Conservation (phyloP, 2,888 invertebrate species). For the Gibbula magus region DNA sequence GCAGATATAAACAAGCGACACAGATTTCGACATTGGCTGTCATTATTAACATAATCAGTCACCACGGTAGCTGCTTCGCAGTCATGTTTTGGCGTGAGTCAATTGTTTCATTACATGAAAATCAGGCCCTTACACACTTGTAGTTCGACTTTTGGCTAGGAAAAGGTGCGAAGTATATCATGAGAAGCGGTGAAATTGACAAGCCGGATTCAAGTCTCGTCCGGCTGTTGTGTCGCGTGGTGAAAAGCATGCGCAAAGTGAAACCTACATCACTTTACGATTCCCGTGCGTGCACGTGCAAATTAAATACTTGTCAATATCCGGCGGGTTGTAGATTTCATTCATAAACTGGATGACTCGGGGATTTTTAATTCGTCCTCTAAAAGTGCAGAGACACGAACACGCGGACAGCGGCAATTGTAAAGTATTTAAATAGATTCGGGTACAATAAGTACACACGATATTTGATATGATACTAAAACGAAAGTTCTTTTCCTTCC, state of each 20-base stretch:
- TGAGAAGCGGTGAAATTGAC: background rate
- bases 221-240: background rate
- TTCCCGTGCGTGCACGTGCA: constrained; percentile 14
- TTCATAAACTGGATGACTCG: background rate
- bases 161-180: constrained; percentile 1
- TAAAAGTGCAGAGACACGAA: too few relatives aligned
- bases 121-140: background rate
- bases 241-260: constrained; percentile 3
- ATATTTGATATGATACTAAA: too few relatives aligned
- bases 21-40: background rate
- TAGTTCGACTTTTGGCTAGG: background rate
- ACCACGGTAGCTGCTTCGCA: constrained; percentile 3
- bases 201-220: background rate
- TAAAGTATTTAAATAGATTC: too few relatives aligned
- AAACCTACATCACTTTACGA: constrained; percentile 15
- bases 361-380: background rate
- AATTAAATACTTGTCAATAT: constrained; percentile 11
- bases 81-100: background rate
- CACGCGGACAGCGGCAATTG: too few relatives aligned
- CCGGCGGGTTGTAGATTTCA: constrained; percentile 6
- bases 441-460: too few relatives aligned
- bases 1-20: background rate
- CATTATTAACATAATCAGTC: constrained; percentile 3
- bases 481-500: too few relatives aligned
- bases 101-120: constrained; percentile 11